These are phyloP conservation scores for Hemichromis elongatus DNA, from an alignment of 2,113 vertebrate genomes.

Conservation along the genomic window DNA sequence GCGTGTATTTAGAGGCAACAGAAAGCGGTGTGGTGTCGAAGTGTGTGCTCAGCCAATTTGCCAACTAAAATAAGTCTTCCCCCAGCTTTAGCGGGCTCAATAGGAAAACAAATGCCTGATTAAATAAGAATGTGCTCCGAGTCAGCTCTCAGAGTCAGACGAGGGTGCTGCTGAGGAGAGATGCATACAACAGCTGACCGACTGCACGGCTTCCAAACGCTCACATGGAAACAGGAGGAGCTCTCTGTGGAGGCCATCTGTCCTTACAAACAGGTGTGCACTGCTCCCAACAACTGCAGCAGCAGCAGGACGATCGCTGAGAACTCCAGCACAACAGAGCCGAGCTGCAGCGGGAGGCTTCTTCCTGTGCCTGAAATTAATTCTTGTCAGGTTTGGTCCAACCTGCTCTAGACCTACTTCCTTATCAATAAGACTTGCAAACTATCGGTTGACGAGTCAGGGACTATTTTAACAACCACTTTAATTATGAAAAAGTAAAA, in stretches of 20 bases:
- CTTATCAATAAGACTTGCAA: neutral
- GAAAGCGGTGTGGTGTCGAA: neutral
- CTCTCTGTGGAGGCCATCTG: conserved; percentile 31
- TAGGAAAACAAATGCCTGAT: conserved; percentile 4
- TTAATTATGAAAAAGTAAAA: neutral
- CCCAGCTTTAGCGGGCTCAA: neutral
- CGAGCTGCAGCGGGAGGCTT: neutral
- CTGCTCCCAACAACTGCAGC: conserved; percentile 10
- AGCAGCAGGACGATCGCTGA: neutral
- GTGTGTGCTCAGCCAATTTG: neutral
- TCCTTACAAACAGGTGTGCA: conserved; percentile 21
- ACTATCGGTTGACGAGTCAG: neutral
- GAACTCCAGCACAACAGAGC: neutral
- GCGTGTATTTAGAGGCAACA: neutral
- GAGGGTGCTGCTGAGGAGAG: neutral
- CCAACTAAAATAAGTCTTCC: neutral
- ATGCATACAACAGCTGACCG: conserved; percentile 13
- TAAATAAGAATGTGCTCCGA: neutral
- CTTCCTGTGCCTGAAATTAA: neutral
- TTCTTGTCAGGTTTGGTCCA: neutral
- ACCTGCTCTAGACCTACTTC: neutral
- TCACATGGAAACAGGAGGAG: conserved; percentile 4
- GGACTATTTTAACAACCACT: neutral
- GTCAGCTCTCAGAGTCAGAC: neutral
- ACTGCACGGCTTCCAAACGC: neutral